A percentile compares a stretch with the other conserved stretches of the same genome.
phyloP scores from a whole-genome alignment of 30 jellyfish, hydroid and myxozoan species.

The Cassiopea andromeda region DNA sequence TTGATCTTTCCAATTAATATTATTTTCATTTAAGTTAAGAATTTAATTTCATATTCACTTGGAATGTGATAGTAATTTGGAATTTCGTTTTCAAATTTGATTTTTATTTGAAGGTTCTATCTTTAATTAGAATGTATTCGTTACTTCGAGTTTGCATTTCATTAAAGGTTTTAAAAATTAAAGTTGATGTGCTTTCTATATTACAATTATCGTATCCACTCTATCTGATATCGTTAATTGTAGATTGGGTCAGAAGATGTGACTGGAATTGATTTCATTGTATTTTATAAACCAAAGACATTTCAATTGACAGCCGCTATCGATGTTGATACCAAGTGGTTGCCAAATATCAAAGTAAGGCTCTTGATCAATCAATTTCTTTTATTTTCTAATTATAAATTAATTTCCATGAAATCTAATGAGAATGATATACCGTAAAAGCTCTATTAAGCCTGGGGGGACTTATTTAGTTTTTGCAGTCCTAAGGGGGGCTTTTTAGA shows the following conservation, averaged over 20 bases:
- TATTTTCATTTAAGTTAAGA: no score
- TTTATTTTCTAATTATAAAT: not conserved
- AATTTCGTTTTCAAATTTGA: no score
- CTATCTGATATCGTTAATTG: not conserved
- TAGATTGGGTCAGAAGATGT: constrained; percentile 81
- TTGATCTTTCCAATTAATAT: no score
- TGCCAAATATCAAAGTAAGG: constrained; percentile 70
- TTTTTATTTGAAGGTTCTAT: no score
- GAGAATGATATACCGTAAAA: not conserved
- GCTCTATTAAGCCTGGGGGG: not conserved
- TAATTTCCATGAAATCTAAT: not conserved
- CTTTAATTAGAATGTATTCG: no score
- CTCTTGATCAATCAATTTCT: no score
- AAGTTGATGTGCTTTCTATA: no score
- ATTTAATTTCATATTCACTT: no score
- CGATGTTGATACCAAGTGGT: constrained; percentile 78
- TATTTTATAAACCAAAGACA: constrained; percentile 80
- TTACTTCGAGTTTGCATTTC: no score
- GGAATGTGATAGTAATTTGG: no score
- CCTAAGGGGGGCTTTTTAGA: not conserved
- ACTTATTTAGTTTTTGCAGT: not conserved
- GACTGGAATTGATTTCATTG: constrained; percentile 69
- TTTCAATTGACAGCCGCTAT: constrained; percentile 82
- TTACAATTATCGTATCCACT: no score
- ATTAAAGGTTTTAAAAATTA: no score